Percentiles rank a stretch among this genome's conserved stretches.
phyloP scores from a whole-genome alignment of 2,797 vertebrate genomes.

The Pseudochirops corinnae region DNA sequence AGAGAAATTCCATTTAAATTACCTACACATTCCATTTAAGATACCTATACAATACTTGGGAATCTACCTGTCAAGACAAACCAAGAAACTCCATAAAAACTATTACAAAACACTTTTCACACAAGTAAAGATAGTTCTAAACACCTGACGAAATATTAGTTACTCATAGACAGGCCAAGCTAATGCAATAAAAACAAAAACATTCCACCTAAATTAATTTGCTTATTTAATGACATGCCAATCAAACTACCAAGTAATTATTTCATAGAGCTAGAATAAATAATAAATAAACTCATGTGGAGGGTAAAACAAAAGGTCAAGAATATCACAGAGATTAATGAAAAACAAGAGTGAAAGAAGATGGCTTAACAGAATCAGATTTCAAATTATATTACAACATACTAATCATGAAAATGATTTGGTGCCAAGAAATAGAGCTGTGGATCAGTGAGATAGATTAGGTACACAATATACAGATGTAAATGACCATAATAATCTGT shows the following conservation, averaged over 20 bases:
- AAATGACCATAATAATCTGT: background rate
- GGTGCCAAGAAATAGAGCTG: background rate
- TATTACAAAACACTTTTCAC: background rate
- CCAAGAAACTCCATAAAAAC: background rate
- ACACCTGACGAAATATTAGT: background rate
- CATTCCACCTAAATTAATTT: background rate
- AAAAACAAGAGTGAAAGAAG: background rate
- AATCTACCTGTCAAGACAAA: background rate
- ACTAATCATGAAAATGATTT: background rate
- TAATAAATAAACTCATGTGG: background rate
- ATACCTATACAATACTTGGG: background rate
- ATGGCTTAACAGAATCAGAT: background rate
- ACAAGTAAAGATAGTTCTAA: background rate
- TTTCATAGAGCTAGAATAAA: background rate
- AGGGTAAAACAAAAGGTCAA: background rate
- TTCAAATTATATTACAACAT: background rate
- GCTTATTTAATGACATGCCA: background rate
- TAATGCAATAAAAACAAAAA: background rate
- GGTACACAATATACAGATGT: background rate
- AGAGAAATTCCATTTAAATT: background rate
- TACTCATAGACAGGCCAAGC: background rate
- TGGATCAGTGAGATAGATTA: background rate
- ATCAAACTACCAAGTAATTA: background rate
- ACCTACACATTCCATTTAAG: background rate
- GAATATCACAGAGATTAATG: background rate